Conservation (phyloP, 1,140 invertebrate species). For the Danaus melanippus region DNA sequence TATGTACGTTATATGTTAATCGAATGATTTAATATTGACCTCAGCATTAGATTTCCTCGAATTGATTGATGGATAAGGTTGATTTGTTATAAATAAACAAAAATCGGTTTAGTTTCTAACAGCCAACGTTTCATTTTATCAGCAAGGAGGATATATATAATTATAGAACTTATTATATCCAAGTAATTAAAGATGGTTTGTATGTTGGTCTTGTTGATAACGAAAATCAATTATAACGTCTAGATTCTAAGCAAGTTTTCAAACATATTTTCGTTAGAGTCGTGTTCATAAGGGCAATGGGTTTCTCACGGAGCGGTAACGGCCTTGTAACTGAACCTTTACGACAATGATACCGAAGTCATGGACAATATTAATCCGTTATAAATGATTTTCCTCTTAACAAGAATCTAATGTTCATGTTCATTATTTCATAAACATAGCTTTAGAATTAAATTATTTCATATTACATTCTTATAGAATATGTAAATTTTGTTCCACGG, state of each 20-base stretch:
- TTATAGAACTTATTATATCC: too few relatives aligned
- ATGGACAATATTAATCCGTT: conserved; percentile 34
- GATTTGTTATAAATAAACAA: neutral
- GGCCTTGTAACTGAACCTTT: conserved; percentile 51
- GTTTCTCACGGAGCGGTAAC: conserved; percentile 41
- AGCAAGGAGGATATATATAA: too few relatives aligned
- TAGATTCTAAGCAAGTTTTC: too few relatives aligned
- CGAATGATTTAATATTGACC: neutral
- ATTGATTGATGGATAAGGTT: conserved; percentile 13
- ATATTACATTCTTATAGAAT: neutral
- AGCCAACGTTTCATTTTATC: conserved; percentile 1
- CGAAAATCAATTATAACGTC: too few relatives aligned
- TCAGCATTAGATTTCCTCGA: conserved; percentile 7
- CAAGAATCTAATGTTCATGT: conserved; percentile 7
- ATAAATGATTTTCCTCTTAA: conserved; percentile 30
- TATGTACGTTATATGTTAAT: too few relatives aligned
- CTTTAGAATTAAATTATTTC: neutral
- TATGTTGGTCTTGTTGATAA: too few relatives aligned
- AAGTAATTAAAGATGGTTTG: too few relatives aligned
- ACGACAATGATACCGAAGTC: conserved; percentile 42
- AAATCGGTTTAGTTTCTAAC: too few relatives aligned
- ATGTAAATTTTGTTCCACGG: neutral
- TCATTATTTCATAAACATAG: too few relatives aligned
- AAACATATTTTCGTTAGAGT: conserved; percentile 14
- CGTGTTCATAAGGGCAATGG: conserved; percentile 23